Base-by-base conservation (phyloP, 1,140 invertebrate species). In the Lysiphlebus fabarum region DNA sequence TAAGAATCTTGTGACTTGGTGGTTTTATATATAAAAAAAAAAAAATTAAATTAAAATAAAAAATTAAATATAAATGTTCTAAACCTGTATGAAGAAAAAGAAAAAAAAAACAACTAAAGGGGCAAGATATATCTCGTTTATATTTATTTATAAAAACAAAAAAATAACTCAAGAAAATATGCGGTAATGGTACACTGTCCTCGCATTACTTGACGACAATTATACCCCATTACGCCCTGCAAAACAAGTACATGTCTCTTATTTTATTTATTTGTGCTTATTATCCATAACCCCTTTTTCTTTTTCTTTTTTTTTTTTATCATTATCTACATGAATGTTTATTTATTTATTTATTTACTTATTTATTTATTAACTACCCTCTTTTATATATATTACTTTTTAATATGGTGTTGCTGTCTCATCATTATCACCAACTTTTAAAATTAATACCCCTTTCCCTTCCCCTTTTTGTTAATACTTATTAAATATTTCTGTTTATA, bases 161-260 rank as follows among this genome's bases (percentile, higher is more conserved):
- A 68, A 72, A 76, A 68, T 76, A 70, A 64, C 70, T 63, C 64
- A 50, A 66, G 76, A 78, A 78, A 79, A 77, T 26, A 79, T 80
- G 77, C 76, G 68, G 69, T 80, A 80, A 80, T 80, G 77, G 77
- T 68, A 71, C 71, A 74, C 73, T 73, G 75, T 76, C 75, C 74
- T 76, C 76, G 77, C 77, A 79, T 79, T 77, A 70, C 76, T 79
- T 56, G 36, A 67, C 68, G 73, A 78, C 76, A 79, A 79, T 78
- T 79, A 79, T 78, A 77, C 76, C 74, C 77, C 74, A 79, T 78
- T 79, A 79, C 45, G 62, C 38, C 41, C 65, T 61, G 69, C 68
- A 67, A 68, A 63, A 65, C 63, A 61, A 56, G 62, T 59, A 62
- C 62, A 55, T 67, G 68, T 26, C 17, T 26, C 17, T 26, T 26